phyloP scores from a whole-genome alignment of 2,888 invertebrate genomes.

The Ophion ellenae region DNA sequence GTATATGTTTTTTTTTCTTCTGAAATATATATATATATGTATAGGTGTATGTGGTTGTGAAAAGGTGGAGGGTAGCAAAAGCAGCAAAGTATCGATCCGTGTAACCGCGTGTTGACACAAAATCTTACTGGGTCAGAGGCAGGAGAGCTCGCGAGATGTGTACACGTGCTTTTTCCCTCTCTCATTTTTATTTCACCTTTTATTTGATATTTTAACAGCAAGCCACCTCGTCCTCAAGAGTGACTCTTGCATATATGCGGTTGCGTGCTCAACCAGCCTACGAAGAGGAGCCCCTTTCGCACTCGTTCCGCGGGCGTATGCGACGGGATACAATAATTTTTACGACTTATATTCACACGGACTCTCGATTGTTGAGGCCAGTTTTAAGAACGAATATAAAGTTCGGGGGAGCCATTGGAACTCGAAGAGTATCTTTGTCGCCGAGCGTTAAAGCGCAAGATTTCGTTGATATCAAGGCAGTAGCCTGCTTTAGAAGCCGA shows the following conservation, averaged over 20 bases:
- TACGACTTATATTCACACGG: too few relatives aligned
- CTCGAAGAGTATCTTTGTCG: too few relatives aligned
- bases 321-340: neutral
- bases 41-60: neutral
- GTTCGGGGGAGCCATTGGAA: too few relatives aligned
- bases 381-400: too few relatives aligned
- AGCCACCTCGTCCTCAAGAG: constrained; percentile 21
- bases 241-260: constrained; percentile 7
- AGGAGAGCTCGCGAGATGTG: constrained; percentile 57
- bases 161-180: constrained; percentile 52
- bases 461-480: too few relatives aligned
- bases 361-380: too few relatives aligned
- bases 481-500: too few relatives aligned
- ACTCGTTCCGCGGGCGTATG: constrained; percentile 29
- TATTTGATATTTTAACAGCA: constrained; percentile 28
- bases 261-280: constrained; percentile 43
- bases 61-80: constrained; percentile 49
- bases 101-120: constrained; percentile 68
- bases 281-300: constrained; percentile 29
- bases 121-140: constrained; percentile 70
- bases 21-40: neutral
- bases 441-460: too few relatives aligned
- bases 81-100: constrained; percentile 68
- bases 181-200: constrained; percentile 16
- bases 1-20: too few relatives aligned